These are phyloP conservation scores for Drosophila sp. DNA, from an alignment of 1,140 invertebrate genomes.

Conservation along the genomic window DNA sequence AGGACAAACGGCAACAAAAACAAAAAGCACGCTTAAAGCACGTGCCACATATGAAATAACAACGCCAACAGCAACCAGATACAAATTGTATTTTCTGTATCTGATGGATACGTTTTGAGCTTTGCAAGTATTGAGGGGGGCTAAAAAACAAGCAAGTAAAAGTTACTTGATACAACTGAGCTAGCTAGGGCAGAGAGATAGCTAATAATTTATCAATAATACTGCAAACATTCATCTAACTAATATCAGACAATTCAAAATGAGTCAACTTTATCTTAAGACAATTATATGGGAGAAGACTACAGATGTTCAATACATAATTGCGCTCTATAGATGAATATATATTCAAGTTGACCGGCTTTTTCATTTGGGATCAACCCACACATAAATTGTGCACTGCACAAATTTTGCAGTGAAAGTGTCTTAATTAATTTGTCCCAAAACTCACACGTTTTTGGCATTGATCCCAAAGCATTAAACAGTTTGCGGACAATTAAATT, in stretches of 20 bases:
- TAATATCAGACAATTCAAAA: too few species aligned
- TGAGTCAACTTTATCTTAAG: background rate
- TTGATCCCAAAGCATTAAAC: conserved; percentile 57
- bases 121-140: background rate
- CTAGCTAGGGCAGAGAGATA: background rate
- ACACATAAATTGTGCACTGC: background rate
- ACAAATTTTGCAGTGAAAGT: conserved; percentile 67
- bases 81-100: conserved; percentile 49
- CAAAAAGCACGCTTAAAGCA: conserved; percentile 62
- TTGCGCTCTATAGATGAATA: background rate
- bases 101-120: conserved; percentile 44
- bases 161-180: background rate
- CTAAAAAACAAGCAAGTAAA: background rate
- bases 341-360: conserved; percentile 41
- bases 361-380: conserved; percentile 19
- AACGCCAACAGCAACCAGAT: conserved; percentile 11
- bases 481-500: conserved; percentile 60
- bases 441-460: conserved; percentile 67
- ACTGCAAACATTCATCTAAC: too few species aligned
- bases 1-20: conserved; percentile 61
- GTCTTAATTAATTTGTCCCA: conserved; percentile 41
- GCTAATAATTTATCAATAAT: too few species aligned
- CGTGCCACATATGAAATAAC: conserved; percentile 33
- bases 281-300: background rate
- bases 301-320: background rate